These are phyloP conservation scores for Pseudoatta argentina DNA, from an alignment of 1,140 invertebrate genomes.

Conservation along the genomic window DNA sequence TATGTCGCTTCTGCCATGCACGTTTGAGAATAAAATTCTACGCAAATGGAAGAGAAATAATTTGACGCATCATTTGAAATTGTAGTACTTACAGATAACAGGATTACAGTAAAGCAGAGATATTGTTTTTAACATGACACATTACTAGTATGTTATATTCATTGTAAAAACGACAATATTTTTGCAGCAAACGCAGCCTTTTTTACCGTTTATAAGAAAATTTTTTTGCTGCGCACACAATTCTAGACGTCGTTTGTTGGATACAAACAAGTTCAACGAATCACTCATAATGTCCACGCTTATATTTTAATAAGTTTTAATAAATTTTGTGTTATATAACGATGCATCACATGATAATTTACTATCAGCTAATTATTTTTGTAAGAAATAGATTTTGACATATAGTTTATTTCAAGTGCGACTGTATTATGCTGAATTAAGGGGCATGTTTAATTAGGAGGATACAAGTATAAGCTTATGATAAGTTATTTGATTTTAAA, in stretches of 20 bases:
- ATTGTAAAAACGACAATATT: slow-evolving; percentile 59
- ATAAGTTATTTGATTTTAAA: slow-evolving; percentile 44
- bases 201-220: slow-evolving; percentile 25
- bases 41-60: background rate
- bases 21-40: slow-evolving; percentile 15
- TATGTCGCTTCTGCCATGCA: background rate
- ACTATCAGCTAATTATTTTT: slow-evolving; percentile 35
- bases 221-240: slow-evolving; percentile 6
- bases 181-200: slow-evolving; percentile 24
- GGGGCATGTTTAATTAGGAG: background rate
- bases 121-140: slow-evolving; percentile 30
- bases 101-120: slow-evolving; percentile 19
- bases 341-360: slow-evolving; percentile 42
- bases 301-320: slow-evolving; percentile 40
- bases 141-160: slow-evolving; percentile 40
- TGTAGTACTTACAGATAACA: slow-evolving; percentile 51
- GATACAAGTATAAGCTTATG: slow-evolving; percentile 20
- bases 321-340: slow-evolving; percentile 20
- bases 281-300: slow-evolving; percentile 3
- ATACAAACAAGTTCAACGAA: background rate
- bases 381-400: background rate
- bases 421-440: slow-evolving; percentile 17
- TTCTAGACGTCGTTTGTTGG: slow-evolving; percentile 6
- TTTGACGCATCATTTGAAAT: slow-evolving; percentile 2
- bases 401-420: background rate